A percentile compares a stretch with the other conserved stretches of the same genome.
Evolutionary conservation across 2,113 vertebrate species (phyloP).

Genomic region (Electrona antarctica): DNA sequence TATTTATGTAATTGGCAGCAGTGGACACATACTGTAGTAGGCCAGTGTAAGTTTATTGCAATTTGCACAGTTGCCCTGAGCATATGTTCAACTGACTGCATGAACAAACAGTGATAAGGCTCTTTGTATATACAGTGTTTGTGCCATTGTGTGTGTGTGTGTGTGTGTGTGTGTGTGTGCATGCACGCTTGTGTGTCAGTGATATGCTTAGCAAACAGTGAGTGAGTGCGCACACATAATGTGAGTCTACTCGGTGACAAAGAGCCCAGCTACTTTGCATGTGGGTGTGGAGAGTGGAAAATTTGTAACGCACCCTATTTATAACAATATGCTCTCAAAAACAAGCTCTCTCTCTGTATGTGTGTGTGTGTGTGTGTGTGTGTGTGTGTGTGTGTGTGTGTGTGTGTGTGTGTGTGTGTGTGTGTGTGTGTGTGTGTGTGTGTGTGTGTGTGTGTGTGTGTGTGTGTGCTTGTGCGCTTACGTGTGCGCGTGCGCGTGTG

Average conservation of each 20-base stretch:
- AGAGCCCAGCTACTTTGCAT: constrained; percentile 38
- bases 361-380: constrained; percentile 26
- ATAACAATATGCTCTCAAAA: constrained; percentile 39
- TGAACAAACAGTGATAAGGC: constrained; percentile 74
- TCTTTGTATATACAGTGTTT: constrained; percentile 54
- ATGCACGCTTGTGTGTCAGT: constrained; percentile 41
- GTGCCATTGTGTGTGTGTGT: constrained; percentile 4
- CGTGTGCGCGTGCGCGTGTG: not conserved
- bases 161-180: constrained; percentile 32
- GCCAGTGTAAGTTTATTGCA: constrained; percentile 48
- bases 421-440: no score
- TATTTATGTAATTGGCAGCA: constrained; percentile 40
- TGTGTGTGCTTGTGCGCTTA: constrained; percentile 33
- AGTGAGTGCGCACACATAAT: not conserved
- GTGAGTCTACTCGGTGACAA: constrained; percentile 55
- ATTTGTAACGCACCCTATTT: constrained; percentile 32
- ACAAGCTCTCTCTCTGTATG: constrained; percentile 11
- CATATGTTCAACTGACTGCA: constrained; percentile 58
- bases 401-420: no score
- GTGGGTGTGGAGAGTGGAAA: constrained; percentile 59
- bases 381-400: constrained; percentile 29
- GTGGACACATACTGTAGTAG: constrained; percentile 31
- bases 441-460: not conserved
- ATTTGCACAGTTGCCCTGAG: constrained; percentile 61
- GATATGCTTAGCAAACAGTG: constrained; percentile 52